Percentiles rank a stretch among this genome's conserved stretches.
These are phyloP conservation scores for Nephotettix cincticeps DNA, from an alignment of 1,140 invertebrate species.

Conservation along the genomic window DNA sequence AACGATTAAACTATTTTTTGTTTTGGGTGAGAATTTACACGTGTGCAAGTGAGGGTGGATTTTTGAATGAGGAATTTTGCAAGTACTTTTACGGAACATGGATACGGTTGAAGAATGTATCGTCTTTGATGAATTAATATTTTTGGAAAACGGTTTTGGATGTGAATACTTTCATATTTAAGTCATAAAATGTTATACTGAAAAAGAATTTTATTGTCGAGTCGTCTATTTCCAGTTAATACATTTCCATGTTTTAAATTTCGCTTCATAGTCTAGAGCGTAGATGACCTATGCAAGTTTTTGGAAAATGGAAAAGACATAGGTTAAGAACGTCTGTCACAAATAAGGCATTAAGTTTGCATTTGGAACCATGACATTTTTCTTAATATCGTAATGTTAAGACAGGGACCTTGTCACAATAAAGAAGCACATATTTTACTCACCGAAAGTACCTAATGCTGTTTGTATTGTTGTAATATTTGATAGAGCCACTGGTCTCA, in stretches of 20 bases:
- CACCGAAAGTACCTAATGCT: neutral
- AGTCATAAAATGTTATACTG: neutral
- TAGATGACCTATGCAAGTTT: neutral
- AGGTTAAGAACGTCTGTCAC: constrained; percentile 1
- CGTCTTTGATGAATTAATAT: too few species aligned
- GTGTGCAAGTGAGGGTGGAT: too few species aligned
- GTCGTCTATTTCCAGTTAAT: constrained; percentile 9
- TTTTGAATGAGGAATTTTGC: too few species aligned
- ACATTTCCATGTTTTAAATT: constrained; percentile 15
- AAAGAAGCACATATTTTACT: neutral
- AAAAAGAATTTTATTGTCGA: neutral
- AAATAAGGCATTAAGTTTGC: neutral
- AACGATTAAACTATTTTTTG: too few species aligned
- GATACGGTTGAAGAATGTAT: too few species aligned
- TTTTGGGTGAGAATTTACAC: too few species aligned
- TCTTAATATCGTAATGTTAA: neutral
- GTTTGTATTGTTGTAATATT: neutral
- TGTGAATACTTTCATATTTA: too few species aligned
- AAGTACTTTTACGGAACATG: too few species aligned
- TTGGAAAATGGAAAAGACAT: constrained; percentile 19
- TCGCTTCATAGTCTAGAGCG: neutral
- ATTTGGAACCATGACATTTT: neutral
- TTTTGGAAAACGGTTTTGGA: too few species aligned
- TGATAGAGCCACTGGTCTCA: neutral
- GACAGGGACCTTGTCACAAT: neutral